Percentiles rank a stretch among this genome's conserved stretches.
These are phyloP conservation scores for Diaprepes abbreviatus DNA, from an alignment of 2,888 invertebrate genomes.

Conservation along the genomic window DNA sequence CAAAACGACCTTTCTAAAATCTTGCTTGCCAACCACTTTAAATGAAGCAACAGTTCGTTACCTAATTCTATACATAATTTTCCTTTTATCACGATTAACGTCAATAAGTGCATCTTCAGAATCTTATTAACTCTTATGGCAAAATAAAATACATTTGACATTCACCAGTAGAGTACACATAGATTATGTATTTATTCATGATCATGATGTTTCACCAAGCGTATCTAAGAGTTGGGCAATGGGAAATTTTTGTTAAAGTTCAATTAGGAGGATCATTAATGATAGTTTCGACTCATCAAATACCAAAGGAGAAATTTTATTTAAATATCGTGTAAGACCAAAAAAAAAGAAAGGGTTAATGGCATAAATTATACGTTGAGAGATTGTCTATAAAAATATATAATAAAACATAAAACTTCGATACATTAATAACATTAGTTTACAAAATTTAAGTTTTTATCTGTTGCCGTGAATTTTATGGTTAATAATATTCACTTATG, in stretches of 20 bases:
- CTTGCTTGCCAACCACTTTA: no score
- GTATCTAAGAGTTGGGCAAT: background rate
- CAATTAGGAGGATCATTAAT: conserved; percentile 19
- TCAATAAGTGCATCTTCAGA: background rate
- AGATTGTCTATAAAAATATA: background rate
- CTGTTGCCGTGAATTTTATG: no score
- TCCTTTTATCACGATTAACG: background rate
- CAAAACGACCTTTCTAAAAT: no score
- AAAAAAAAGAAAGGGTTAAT: background rate
- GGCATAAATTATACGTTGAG: background rate
- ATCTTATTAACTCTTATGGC: background rate
- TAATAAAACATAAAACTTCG: no score
- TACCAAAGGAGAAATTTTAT: conserved; percentile 47
- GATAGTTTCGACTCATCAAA: conserved; percentile 28
- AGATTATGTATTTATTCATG: background rate
- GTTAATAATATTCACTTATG: no score
- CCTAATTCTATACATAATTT: background rate
- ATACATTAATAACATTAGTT: no score
- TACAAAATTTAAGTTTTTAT: no score
- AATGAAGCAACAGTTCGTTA: background rate
- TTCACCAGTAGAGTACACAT: background rate
- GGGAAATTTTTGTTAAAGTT: conserved; percentile 7
- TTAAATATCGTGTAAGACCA: conserved; percentile 16
- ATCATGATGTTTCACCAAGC: background rate
- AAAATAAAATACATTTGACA: background rate